Conservation (phyloP, 2,888 invertebrate genomes). For the Cantharis rustica region DNA sequence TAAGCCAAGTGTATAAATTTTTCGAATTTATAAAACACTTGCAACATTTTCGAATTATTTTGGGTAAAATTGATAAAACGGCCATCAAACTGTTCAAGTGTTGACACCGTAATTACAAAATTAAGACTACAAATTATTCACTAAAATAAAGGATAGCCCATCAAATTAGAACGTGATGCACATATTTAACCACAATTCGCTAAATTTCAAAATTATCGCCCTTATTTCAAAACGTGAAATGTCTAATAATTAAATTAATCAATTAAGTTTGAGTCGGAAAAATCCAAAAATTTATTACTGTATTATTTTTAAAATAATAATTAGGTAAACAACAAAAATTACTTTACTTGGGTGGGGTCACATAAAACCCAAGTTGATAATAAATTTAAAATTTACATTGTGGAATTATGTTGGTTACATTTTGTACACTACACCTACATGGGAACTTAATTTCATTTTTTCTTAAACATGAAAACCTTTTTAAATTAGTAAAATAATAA, state of each 20-base stretch:
- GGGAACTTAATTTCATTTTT: neutral
- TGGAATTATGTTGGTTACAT: neutral
- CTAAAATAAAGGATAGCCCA: neutral
- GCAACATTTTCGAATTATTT: neutral
- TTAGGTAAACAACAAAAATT: neutral
- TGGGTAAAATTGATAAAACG: neutral
- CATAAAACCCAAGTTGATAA: neutral
- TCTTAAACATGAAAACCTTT: neutral
- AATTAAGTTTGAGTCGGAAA: neutral
- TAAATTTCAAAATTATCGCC: neutral
- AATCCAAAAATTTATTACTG: neutral
- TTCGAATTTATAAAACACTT: neutral
- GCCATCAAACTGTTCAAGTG: neutral
- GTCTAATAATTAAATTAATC: neutral
- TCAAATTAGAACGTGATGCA: neutral
- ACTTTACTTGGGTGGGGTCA: neutral
- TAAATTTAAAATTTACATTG: neutral
- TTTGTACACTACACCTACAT: neutral
- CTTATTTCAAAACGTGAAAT: neutral
- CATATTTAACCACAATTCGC: neutral
- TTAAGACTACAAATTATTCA: neutral
- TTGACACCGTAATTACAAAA: neutral
- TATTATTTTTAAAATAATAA: neutral
- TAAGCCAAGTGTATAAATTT: neutral
- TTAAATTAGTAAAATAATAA: neutral